These are phyloP conservation scores for Helicoverpa zea DNA, from an alignment of 1,140 invertebrate genomes.

Conservation along the genomic window DNA sequence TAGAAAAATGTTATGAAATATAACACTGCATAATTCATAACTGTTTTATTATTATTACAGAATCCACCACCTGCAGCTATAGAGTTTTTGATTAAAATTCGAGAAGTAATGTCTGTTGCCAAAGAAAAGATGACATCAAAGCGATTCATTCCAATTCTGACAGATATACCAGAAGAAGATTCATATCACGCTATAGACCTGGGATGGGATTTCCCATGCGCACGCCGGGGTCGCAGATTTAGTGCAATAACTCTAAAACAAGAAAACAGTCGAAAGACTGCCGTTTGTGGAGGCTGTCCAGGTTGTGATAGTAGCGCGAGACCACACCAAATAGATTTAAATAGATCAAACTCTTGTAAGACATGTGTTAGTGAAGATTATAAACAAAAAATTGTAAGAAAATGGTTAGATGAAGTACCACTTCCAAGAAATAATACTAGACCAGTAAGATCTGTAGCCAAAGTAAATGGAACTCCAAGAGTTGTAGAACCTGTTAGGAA, in stretches of 20 bases:
- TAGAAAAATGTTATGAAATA: background rate
- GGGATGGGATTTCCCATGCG: constrained; percentile 83
- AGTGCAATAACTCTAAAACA: constrained; percentile 86
- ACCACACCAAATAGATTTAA: constrained; percentile 70
- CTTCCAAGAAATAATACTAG: constrained; percentile 64
- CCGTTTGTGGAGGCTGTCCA: constrained; percentile 89
- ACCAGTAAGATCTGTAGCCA: constrained; percentile 78
- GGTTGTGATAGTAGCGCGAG: constrained; percentile 87
- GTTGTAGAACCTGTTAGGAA: constrained; percentile 73
- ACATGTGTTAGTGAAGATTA: constrained; percentile 87
- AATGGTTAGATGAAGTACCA: constrained; percentile 93
- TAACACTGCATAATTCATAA: background rate
- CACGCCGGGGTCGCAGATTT: constrained; percentile 77
- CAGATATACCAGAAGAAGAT: constrained; percentile 94
- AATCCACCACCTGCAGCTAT: constrained; percentile 94
- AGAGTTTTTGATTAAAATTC: constrained; percentile 94
- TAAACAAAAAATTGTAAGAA: constrained; percentile 85
- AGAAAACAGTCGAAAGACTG: constrained; percentile 86
- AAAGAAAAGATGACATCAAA: constrained; percentile 95
- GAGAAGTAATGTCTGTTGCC: constrained; percentile 95
- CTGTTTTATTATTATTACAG: constrained; percentile 81
- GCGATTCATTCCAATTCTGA: constrained; percentile 92
- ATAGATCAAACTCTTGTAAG: constrained; percentile 85
- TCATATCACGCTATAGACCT: constrained; percentile 80
- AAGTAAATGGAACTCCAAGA: constrained; percentile 81